A percentile compares a stretch with the other conserved stretches of the same genome.
Evolutionary conservation across 2,797 vertebrate species (phyloP).

Genomic region (Fratercula arctica): DNA sequence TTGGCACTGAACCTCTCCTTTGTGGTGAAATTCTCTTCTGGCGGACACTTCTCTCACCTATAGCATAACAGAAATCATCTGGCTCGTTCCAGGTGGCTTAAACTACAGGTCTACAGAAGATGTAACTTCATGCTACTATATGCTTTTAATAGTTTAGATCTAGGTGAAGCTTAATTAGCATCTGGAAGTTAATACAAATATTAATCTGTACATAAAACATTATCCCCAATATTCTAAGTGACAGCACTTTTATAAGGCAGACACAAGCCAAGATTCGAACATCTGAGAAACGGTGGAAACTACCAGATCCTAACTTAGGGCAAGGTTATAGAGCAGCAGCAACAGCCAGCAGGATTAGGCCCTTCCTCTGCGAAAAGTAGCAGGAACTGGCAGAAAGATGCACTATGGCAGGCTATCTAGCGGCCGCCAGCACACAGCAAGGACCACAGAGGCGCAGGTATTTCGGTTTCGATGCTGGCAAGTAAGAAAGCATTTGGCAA

Average conservation of each 20-base stretch:
- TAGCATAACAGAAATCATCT: neutral
- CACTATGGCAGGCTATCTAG: neutral
- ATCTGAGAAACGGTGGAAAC: conserved; percentile 33
- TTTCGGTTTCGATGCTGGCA: neutral
- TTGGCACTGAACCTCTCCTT: neutral
- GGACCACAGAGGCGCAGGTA: neutral
- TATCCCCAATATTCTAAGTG: conserved; percentile 64
- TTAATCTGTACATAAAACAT: conserved; percentile 57
- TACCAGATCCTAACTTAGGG: neutral
- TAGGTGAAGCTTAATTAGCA: conserved; percentile 49
- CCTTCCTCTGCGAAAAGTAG: neutral
- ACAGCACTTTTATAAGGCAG: conserved; percentile 60
- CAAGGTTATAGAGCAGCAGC: conserved; percentile 17
- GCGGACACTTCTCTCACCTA: neutral
- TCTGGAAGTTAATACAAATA: conserved; percentile 55
- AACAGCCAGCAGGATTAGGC: neutral
- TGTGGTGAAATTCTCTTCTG: neutral
- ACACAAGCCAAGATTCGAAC: conserved; percentile 53
- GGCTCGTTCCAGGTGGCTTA: neutral
- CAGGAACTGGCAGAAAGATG: neutral
- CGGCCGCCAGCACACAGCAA: neutral
- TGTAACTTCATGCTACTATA: conserved; percentile 59
- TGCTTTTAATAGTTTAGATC: conserved; percentile 48
- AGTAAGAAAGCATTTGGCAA: neutral
- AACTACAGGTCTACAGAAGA: conserved; percentile 49